Percentiles rank a stretch among this genome's conserved stretches.
These are phyloP conservation scores for Ciconia nigra DNA, from an alignment of 2,797 vertebrate genomes.

Conservation along the genomic window DNA sequence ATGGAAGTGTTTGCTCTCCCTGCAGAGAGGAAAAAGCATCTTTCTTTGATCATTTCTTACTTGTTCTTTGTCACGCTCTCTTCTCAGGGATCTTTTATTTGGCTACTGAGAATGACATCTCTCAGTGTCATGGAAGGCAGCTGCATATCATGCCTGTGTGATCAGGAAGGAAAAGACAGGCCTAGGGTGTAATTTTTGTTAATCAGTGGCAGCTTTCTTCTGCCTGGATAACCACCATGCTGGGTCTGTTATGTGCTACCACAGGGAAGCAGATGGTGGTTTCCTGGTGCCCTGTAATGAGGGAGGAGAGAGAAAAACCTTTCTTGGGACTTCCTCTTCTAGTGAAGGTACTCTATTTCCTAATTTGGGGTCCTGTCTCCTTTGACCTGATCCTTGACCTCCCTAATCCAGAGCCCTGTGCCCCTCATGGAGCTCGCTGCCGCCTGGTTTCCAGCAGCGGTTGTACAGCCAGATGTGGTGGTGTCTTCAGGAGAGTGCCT, in stretches of 20 bases:
- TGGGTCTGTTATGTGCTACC: neutral
- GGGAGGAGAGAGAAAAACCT: neutral
- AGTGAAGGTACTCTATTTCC: neutral
- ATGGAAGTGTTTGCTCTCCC: neutral
- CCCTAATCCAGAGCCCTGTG: neutral
- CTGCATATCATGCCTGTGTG: neutral
- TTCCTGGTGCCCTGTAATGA: neutral
- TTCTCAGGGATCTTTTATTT: neutral
- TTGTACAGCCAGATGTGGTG: neutral
- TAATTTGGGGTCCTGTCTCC: neutral
- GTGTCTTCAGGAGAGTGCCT: neutral
- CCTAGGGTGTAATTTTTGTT: neutral
- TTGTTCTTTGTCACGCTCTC: neutral
- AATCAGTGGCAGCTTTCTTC: neutral
- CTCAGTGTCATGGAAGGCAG: neutral
- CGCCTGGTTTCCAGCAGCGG: accelerated
- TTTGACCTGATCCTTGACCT: neutral
- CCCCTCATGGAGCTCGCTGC: neutral
- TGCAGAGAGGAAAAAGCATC: neutral
- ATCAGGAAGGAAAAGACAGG: neutral
- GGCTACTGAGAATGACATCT: neutral
- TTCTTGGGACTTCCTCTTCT: neutral
- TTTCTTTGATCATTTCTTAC: neutral
- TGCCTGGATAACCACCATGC: neutral
- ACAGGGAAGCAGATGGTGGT: accelerated